Evolutionary conservation across 1,140 invertebrate species (phyloP).

Genomic region (Planococcus citri): DNA sequence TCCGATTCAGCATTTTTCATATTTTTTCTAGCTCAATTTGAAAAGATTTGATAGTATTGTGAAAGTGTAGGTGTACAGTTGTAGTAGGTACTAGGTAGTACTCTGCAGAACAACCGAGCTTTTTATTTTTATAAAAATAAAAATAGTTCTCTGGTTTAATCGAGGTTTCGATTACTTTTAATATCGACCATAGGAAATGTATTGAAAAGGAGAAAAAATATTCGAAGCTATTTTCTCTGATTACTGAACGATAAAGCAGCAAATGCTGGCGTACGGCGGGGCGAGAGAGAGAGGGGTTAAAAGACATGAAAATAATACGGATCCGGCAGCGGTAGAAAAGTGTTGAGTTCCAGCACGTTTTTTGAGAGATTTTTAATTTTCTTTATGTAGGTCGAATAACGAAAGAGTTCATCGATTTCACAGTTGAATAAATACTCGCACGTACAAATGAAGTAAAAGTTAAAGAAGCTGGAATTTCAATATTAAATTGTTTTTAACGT

Average conservation of each 20-base stretch:
- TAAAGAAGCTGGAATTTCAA: slow-evolving; percentile 7
- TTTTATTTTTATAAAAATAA: neutral
- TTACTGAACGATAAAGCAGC: slow-evolving; percentile 19
- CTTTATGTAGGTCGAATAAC: slow-evolving; percentile 17
- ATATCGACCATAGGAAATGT: neutral
- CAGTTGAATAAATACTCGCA: slow-evolving; percentile 11
- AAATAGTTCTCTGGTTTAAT: neutral
- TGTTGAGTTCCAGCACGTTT: slow-evolving; percentile 12
- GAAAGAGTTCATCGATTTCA: neutral
- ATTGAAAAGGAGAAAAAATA: slow-evolving; percentile 9
- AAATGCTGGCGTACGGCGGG: too few species aligned
- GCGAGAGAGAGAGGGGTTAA: neutral
- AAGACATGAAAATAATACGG: slow-evolving; percentile 11
- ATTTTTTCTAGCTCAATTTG: too few species aligned
- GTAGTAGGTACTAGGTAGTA: too few species aligned
- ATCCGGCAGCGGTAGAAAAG: neutral
- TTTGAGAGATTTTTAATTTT: slow-evolving; percentile 20
- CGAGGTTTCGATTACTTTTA: slow-evolving; percentile 10
- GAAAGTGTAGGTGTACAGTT: too few species aligned
- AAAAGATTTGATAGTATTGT: too few species aligned
- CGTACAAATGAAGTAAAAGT: slow-evolving; percentile 12
- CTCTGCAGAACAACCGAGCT: neutral
- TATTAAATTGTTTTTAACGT: slow-evolving; percentile 8
- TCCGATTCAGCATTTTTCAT: too few species aligned
- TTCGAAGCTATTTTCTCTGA: slow-evolving; percentile 12